Percentiles rank a stretch among this genome's conserved stretches.
Evolutionary conservation across 2,113 vertebrate genomes (phyloP).

Genomic region (Pluvianellus socialis): DNA sequence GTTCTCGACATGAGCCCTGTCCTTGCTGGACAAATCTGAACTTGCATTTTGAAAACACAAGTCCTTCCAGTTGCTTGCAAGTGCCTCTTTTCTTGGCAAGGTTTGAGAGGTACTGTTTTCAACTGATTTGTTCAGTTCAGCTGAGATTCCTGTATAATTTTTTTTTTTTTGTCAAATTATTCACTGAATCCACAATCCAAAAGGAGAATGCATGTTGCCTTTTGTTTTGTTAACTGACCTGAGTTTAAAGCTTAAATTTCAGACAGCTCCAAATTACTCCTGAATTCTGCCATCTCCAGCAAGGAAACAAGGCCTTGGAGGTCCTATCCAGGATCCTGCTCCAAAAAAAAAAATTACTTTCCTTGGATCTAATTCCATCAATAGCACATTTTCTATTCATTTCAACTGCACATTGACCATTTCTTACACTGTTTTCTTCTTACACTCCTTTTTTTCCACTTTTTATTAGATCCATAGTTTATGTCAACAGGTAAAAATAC

Average conservation of each 20-base stretch:
- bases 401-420: background rate
- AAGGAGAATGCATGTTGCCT: background rate
- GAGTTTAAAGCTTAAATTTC: background rate
- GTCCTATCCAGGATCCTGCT: background rate
- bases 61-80: background rate
- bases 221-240: background rate
- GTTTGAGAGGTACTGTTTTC: background rate
- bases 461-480: background rate
- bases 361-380: background rate
- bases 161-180: background rate
- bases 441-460: background rate
- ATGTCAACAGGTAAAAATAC: background rate
- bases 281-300: background rate
- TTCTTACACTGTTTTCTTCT: background rate
- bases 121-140: background rate
- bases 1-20: background rate
- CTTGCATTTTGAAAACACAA: background rate
- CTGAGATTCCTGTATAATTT: background rate
- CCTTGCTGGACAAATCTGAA: background rate
- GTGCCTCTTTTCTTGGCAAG: background rate
- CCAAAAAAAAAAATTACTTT: background rate
- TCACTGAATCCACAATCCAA: background rate
- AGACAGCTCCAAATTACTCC: background rate
- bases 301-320: background rate
- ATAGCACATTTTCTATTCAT: background rate